A percentile compares a stretch with the other conserved stretches of the same genome.
Conservation (phyloP, 1,140 invertebrate genomes). For the Dryas iulia region DNA sequence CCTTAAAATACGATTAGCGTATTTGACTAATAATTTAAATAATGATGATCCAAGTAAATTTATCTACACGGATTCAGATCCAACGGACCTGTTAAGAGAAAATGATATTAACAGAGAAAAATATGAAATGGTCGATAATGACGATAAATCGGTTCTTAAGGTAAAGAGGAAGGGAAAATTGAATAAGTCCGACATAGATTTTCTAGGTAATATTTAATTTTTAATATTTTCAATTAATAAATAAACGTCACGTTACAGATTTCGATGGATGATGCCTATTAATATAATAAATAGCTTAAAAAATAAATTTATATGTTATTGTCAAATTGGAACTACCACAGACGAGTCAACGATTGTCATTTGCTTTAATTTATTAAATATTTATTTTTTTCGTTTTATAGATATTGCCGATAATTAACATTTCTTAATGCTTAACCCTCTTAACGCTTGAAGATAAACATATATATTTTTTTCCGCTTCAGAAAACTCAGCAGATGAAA, state of each 20-base stretch:
- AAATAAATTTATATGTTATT: too few species aligned
- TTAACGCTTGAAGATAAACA: too few species aligned
- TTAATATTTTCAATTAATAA: neutral
- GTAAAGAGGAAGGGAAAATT: constrained; percentile 45
- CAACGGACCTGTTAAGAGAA: constrained; percentile 30
- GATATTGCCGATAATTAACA: too few species aligned
- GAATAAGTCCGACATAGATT: constrained; percentile 21
- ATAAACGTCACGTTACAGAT: too few species aligned
- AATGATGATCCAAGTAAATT: constrained; percentile 35
- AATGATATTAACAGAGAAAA: constrained; percentile 37
- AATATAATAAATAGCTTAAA: too few species aligned
- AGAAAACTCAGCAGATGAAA: constrained; percentile 44
- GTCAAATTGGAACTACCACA: too few species aligned
- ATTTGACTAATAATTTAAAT: constrained; percentile 50
- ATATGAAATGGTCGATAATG: constrained; percentile 35
- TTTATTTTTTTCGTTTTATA: too few species aligned
- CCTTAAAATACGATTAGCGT: constrained; percentile 64
- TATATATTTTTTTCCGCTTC: constrained; percentile 22
- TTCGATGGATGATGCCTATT: too few species aligned
- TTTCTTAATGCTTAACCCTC: too few species aligned
- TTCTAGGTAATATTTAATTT: constrained; percentile 35
- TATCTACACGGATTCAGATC: constrained; percentile 33
- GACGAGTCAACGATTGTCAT: too few species aligned
- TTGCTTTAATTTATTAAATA: too few species aligned
- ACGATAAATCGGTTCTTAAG: constrained; percentile 44